Evolutionary conservation across 2,113 vertebrate genomes (phyloP).

Genomic region (Oreochromis aureus): DNA sequence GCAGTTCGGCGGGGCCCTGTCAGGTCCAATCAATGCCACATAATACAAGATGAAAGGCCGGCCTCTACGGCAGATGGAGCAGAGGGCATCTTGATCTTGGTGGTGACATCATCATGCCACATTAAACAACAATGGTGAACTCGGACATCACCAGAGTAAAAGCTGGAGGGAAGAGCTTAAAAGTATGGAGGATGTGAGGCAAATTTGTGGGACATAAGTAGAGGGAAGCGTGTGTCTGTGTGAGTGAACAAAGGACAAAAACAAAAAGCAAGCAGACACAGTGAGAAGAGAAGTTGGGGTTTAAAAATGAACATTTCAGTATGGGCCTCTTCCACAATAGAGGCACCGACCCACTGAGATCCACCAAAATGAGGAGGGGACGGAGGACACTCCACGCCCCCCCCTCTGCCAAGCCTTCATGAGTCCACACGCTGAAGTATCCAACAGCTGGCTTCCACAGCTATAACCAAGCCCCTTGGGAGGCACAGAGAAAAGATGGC

Average conservation of each 20-base stretch:
- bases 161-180: background rate
- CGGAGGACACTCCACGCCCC: conserved; percentile 18
- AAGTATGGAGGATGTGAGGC: conserved; percentile 13
- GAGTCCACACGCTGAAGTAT: background rate
- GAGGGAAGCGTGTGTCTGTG: background rate
- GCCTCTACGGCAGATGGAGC: conserved; percentile 53
- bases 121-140: conserved; percentile 36
- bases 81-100: conserved; percentile 48
- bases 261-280: conserved; percentile 47
- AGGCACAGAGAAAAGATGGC: conserved; percentile 9
- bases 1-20: conserved; percentile 50
- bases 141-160: background rate
- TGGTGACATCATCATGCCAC: conserved; percentile 45
- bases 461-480: conserved; percentile 26
- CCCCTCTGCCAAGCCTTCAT: background rate
- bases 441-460: conserved; percentile 56
- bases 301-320: background rate
- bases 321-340: conserved; percentile 42
- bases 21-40: conserved; percentile 57
- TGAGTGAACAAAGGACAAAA: conserved; percentile 24
- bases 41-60: conserved; percentile 58
- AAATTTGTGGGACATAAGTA: background rate
- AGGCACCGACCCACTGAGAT: conserved; percentile 37
- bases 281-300: background rate
- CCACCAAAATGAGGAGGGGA: conserved; percentile 12